Percentiles rank a stretch among this genome's conserved stretches.
Evolutionary conservation across 2,797 vertebrate species (phyloP).

Genomic region (Acrossocheilus fasciatus): DNA sequence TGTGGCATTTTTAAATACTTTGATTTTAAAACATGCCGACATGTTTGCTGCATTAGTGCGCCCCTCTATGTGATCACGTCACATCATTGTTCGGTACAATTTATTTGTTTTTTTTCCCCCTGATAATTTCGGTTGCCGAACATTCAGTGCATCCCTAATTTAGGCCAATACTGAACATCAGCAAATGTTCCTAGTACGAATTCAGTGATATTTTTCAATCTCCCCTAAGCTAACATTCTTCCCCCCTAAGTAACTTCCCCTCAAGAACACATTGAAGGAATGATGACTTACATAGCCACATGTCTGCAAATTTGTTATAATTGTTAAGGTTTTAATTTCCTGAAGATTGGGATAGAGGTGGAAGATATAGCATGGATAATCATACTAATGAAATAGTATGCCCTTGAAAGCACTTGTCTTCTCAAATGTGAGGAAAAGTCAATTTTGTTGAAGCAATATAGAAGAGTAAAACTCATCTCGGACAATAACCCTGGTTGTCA

Average conservation of each 20-base stretch:
- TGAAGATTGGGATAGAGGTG: slow-evolving; percentile 46
- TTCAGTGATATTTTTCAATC: background rate
- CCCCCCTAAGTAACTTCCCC: background rate
- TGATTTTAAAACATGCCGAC: no score
- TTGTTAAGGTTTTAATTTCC: slow-evolving; percentile 61
- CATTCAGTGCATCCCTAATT: no score
- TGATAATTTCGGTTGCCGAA: no score
- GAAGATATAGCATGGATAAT: slow-evolving; percentile 53
- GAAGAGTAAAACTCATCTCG: slow-evolving; percentile 27
- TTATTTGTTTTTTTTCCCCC: no score
- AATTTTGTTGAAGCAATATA: slow-evolving; percentile 47
- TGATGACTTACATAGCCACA: slow-evolving; percentile 39
- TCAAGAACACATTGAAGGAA: slow-evolving; percentile 23
- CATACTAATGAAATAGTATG: slow-evolving; percentile 49
- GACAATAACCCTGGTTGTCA: slow-evolving; percentile 51
- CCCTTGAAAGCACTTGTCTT: slow-evolving; percentile 48
- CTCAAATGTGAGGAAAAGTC: slow-evolving; percentile 47
- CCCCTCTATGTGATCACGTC: no score
- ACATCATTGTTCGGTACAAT: no score
- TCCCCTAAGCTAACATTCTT: background rate
- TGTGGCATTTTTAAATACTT: no score
- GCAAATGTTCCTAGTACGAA: background rate
- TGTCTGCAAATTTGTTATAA: slow-evolving; percentile 42
- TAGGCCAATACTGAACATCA: background rate
- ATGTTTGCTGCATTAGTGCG: no score